Conservation (phyloP, 1,140 invertebrate species). For the Platorchestia sp. region DNA sequence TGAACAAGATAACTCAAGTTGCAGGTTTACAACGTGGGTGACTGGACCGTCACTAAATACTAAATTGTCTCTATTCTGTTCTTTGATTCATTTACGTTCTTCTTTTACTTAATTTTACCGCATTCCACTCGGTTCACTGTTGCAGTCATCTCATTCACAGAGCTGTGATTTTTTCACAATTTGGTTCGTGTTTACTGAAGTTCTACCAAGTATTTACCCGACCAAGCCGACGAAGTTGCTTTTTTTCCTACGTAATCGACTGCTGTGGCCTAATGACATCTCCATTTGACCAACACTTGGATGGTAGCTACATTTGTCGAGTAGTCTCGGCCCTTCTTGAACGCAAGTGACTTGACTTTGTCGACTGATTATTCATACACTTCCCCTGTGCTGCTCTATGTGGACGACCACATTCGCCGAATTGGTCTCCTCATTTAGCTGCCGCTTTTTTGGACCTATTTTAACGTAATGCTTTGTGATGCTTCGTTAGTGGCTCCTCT, state of each 20-base stretch:
- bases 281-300: neutral
- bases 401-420: neutral
- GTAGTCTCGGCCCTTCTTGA: neutral
- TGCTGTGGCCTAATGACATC: neutral
- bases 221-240: too few species aligned
- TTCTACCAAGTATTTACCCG: too few species aligned
- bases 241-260: neutral
- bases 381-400: neutral
- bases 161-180: neutral
- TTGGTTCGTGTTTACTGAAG: too few species aligned
- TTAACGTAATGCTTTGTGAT: neutral
- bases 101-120: neutral
- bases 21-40: too few species aligned
- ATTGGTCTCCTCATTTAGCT: neutral
- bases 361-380: neutral
- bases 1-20: too few species aligned
- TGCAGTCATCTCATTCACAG: neutral
- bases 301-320: neutral
- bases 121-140: neutral
- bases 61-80: too few species aligned
- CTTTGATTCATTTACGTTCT: neutral
- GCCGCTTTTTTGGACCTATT: neutral
- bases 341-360: neutral
- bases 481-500: too few species aligned
- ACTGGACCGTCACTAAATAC: too few species aligned